These are phyloP conservation scores for Musca domestica DNA, from an alignment of 1,140 invertebrate genomes.

Conservation along the genomic window DNA sequence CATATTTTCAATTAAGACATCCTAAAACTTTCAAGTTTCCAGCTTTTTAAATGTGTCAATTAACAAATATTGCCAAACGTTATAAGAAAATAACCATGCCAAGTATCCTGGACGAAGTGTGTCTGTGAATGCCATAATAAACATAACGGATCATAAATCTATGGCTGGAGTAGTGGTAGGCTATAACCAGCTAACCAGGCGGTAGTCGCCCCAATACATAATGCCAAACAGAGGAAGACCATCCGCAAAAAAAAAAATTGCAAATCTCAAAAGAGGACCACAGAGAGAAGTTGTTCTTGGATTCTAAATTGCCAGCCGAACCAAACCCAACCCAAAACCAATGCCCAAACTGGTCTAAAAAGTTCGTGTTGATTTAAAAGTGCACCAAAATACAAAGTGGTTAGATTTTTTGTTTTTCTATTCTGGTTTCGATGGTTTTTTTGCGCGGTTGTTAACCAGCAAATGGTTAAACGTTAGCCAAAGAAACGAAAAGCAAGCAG, in stretches of 20 bases:
- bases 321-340: slow-evolving; percentile 3
- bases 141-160: slow-evolving; percentile 22
- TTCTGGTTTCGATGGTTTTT: neutral
- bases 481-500: too few relatives aligned
- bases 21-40: too few relatives aligned
- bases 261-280: neutral
- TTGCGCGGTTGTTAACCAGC: neutral
- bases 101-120: neutral
- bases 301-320: neutral
- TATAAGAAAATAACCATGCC: neutral
- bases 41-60: too few relatives aligned
- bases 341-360: neutral
- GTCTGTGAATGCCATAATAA: slow-evolving; percentile 13
- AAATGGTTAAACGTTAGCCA: too few relatives aligned
- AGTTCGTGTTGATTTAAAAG: slow-evolving; percentile 3
- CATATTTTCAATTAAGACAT: too few relatives aligned
- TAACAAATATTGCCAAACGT: too few relatives aligned
- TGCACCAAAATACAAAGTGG: neutral
- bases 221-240: too few relatives aligned
- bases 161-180: neutral
- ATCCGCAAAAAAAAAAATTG: too few relatives aligned
- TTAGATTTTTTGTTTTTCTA: neutral
- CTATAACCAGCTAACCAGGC: neutral
- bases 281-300: neutral
- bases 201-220: too few relatives aligned